Conservation (phyloP, 2,113 vertebrate species). For the Etia nguti region DNA sequence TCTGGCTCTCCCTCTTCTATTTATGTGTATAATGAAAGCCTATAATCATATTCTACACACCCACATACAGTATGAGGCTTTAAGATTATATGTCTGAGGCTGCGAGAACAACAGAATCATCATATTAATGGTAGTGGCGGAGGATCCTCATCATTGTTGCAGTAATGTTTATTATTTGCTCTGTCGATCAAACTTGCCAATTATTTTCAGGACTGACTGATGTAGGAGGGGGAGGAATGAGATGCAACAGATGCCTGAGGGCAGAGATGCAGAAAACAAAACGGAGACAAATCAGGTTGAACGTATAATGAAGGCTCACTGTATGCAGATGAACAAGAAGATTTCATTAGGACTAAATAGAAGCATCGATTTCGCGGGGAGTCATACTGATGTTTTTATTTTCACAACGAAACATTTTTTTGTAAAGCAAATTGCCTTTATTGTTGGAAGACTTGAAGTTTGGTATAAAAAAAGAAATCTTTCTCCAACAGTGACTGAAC, state of each 20-base stretch:
- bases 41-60: constrained; percentile 65
- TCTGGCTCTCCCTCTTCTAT: constrained; percentile 25
- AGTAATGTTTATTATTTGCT: constrained; percentile 56
- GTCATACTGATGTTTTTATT: not conserved
- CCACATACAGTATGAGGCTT: constrained; percentile 40
- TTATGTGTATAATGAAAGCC: constrained; percentile 54
- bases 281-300: not conserved
- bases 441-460: not conserved
- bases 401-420: not conserved
- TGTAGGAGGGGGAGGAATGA: constrained; percentile 16
- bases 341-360: not conserved
- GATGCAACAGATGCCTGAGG: constrained; percentile 38
- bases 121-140: constrained; percentile 49
- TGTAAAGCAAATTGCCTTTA: not conserved
- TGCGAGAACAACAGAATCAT: constrained; percentile 59
- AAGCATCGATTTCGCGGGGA: not conserved
- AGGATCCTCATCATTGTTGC: constrained; percentile 39
- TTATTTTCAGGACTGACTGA: constrained; percentile 18
- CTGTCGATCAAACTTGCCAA: constrained; percentile 56
- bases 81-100: constrained; percentile 53
- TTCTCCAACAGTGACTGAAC: not conserved
- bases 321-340: not conserved
- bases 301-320: not conserved
- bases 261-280: constrained; percentile 18
- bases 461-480: not conserved